phyloP scores from a whole-genome alignment of 30 jellyfish, hydroid and myxozoan genomes.

The Aurelia sp. region DNA sequence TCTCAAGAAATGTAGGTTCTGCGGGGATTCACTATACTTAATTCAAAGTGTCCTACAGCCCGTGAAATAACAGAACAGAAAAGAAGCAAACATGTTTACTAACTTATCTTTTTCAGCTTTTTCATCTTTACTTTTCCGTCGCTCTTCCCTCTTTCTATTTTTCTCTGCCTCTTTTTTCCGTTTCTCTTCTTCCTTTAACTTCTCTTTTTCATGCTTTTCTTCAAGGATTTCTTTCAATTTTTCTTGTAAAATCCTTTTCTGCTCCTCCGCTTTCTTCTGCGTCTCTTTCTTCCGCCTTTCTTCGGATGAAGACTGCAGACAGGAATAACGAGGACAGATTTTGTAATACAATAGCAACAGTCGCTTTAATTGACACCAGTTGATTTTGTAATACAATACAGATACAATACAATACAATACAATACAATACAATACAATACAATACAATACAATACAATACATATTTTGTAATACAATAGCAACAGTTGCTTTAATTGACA shows the following conservation, averaged over 20 bases:
- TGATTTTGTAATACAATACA: too few species aligned
- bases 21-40: too few species aligned
- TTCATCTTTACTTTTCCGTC: constrained; percentile 61
- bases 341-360: too few species aligned
- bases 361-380: too few species aligned
- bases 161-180: constrained; percentile 66
- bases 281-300: constrained; percentile 53
- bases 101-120: constrained; percentile 37
- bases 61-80: not conserved
- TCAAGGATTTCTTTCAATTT: constrained; percentile 49
- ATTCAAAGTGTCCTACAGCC: too few species aligned
- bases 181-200: constrained; percentile 70
- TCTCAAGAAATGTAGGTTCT: too few species aligned
- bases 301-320: constrained; percentile 34
- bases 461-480: too few species aligned
- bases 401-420: too few species aligned
- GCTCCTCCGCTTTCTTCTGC: constrained; percentile 61
- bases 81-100: not conserved
- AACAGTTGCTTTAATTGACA: too few species aligned
- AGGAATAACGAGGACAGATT: not conserved
- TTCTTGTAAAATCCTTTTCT: constrained; percentile 26
- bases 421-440: too few species aligned
- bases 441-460: too few species aligned
- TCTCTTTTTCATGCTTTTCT: constrained; percentile 78
- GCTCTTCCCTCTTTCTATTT: constrained; percentile 52